phyloP scores from a whole-genome alignment of 2,797 vertebrate genomes.

The Acestrorhynchus altus region DNA sequence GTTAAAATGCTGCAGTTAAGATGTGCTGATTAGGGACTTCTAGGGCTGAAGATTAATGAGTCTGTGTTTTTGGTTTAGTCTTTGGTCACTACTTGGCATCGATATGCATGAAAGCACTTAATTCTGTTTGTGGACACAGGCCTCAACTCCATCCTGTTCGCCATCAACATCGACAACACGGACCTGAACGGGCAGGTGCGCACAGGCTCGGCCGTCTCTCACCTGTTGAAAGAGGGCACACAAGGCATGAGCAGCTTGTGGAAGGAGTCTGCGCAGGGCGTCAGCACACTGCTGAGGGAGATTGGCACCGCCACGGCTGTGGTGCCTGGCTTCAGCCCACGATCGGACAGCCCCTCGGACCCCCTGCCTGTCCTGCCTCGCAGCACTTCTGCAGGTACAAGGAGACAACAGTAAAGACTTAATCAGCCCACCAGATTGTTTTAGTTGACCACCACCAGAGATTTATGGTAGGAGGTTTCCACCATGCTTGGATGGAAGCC shows the following conservation, averaged over 20 bases:
- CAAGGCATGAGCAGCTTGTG: conserved; percentile 92
- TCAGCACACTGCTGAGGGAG: conserved; percentile 93
- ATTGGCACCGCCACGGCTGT: conserved; percentile 91
- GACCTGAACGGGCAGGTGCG: conserved; percentile 92
- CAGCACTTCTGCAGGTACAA: conserved; percentile 80
- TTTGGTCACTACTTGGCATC: neutral
- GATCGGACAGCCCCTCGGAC: conserved; percentile 83
- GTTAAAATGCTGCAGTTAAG: neutral
- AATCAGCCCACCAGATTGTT: neutral
- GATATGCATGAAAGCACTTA: neutral
- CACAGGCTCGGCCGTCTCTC: conserved; percentile 77
- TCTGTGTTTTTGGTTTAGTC: too few species aligned
- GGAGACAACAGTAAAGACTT: neutral
- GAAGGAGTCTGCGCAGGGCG: conserved; percentile 95
- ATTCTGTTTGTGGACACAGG: conserved; percentile 73
- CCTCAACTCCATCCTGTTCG: conserved; percentile 97
- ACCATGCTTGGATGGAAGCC: too few species aligned
- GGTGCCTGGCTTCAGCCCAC: conserved; percentile 89
- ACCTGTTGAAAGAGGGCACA: conserved; percentile 94
- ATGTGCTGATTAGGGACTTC: neutral
- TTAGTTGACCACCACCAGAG: too few species aligned
- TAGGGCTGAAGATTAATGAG: neutral
- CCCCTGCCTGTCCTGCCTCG: conserved; percentile 88
- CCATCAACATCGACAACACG: conserved; percentile 97
- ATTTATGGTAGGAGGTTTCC: too few species aligned